These are phyloP conservation scores for Clarias laeviceps DNA, from an alignment of 2,797 vertebrate species.

Conservation along the genomic window DNA sequence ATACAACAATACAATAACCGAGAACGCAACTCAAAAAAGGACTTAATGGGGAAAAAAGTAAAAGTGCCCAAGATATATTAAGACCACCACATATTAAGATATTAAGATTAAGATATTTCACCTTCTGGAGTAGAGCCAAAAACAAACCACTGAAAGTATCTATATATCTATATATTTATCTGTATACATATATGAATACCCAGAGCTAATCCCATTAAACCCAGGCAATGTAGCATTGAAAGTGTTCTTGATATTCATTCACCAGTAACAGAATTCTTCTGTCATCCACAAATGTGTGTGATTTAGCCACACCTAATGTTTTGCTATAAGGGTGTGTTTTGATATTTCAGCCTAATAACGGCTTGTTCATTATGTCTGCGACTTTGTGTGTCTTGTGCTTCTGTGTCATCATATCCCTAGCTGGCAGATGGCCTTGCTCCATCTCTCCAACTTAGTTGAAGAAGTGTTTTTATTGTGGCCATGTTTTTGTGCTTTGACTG, in stretches of 20 bases:
- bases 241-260: slow-evolving; percentile 43
- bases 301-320: slow-evolving; percentile 50
- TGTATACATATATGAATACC: not conserved
- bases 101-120: not conserved
- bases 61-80: not conserved
- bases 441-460: slow-evolving; percentile 13
- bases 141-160: not conserved
- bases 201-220: not conserved
- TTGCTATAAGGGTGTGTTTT: slow-evolving; percentile 20
- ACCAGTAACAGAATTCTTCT: not conserved
- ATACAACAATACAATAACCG: not conserved
- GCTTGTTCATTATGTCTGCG: not conserved
- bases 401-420: slow-evolving; percentile 20
- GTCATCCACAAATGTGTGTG: not conserved
- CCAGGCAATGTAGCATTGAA: not conserved
- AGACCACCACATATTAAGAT: not conserved
- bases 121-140: not conserved
- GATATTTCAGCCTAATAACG: not conserved
- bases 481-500: slow-evolving; percentile 39
- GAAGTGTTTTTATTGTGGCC: slow-evolving; percentile 29
- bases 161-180: not conserved
- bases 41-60: not conserved
- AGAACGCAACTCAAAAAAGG: not conserved
- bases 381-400: not conserved
- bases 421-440: slow-evolving; percentile 40